Evolutionary conservation across 2,888 invertebrate species (phyloP), one percentile per base, ranked within the genome.

Genomic region (Aromia moschata): DNA sequence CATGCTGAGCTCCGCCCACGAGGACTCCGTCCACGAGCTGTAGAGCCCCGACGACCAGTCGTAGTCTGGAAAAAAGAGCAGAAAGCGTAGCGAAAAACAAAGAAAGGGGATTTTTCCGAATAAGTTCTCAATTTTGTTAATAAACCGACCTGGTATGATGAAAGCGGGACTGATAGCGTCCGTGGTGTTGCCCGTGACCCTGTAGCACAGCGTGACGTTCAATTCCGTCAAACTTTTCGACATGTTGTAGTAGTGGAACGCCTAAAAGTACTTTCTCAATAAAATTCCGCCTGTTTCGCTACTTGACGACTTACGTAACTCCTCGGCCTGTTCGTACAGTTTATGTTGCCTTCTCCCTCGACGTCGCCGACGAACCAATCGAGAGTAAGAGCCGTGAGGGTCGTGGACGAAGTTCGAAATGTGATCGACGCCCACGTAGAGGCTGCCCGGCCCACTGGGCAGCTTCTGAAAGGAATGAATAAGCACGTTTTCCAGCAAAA

Each of bases 11-110:
- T 85, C 83, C 55, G 84, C 83, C 94, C 95, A 96, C 37, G 91
- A 87, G 0, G 94, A 94, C 83, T 95, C 95, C 14, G 93, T 89
- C 95, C 95, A 95, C 9, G 93, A 89, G 2, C 94, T 93, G 79
- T 89, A 96, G 70, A 84, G 67, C 10, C 89, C 89, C 0, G 92
- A 92, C 14, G 84, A 81, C 86, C 91, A 88, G 74, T 93, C 86
- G 75, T 93, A 93, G 73, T 85, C 92, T 92, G 68, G 16, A 77
- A 78, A 67, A 44, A 44, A 3, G 3, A 3, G 25, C 25, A 25
- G 7, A 5, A 5, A 25, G 7, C 25, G n/a, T n/a, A n/a, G n/a
- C n/a, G n/a, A n/a, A n/a, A n/a, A n/a, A n/a, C n/a, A n/a, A n/a
- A 25, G 25, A 25, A 25, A 25, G 25, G 25, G 4, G 25, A n/a